Percentiles rank a stretch among this genome's conserved stretches.
Evolutionary conservation across 1,140 invertebrate genomes (phyloP).

Genomic region (Phymorhynchus buccinoides): DNA sequence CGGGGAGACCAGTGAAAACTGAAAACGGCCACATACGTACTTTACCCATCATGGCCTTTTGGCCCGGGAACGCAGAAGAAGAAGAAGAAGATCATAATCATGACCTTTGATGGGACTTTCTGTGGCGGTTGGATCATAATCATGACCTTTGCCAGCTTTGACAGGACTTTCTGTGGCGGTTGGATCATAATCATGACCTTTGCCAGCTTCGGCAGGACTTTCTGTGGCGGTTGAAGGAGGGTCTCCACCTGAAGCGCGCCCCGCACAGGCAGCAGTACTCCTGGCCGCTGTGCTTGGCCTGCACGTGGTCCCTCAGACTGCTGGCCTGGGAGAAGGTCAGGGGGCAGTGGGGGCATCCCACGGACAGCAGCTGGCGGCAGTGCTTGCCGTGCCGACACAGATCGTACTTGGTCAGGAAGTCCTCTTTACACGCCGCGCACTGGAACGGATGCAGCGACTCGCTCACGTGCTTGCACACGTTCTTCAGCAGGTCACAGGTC

Average conservation of each 20-base stretch:
- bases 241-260: conserved; percentile 8
- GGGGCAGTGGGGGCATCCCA: neutral
- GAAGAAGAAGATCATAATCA: no score
- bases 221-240: conserved; percentile 27
- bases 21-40: no score
- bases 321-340: conserved; percentile 6
- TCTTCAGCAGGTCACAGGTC: neutral
- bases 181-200: no score
- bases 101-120: no score
- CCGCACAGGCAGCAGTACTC: conserved; percentile 27
- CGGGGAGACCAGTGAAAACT: no score
- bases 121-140: no score
- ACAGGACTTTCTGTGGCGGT: no score
- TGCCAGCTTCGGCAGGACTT: conserved; percentile 1
- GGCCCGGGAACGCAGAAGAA: no score
- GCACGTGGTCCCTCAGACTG: conserved; percentile 30
- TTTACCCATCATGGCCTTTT: no score
- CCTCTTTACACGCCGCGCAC: neutral
- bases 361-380: neutral
- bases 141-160: neutral
- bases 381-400: conserved; percentile 26
- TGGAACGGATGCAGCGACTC: neutral
- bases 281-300: conserved; percentile 30
- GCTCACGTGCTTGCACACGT: neutral
- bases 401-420: conserved; percentile 20